Conservation (phyloP, 2,888 invertebrate species). For the Drosophila fungiperda region DNA sequence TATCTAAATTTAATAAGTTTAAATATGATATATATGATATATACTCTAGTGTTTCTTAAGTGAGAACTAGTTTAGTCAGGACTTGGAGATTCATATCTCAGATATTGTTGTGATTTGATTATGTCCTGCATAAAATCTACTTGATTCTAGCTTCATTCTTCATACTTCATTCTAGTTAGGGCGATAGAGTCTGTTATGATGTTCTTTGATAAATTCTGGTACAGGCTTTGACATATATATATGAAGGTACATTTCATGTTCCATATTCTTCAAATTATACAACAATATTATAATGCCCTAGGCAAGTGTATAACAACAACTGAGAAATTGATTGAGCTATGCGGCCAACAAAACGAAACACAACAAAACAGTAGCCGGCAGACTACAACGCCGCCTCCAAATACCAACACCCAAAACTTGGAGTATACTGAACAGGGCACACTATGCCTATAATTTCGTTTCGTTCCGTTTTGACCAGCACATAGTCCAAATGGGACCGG, state of each 20-base stretch:
- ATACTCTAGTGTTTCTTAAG: not conserved
- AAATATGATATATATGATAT: no score
- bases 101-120: not conserved
- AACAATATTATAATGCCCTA: not conserved
- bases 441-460: constrained; percentile 65
- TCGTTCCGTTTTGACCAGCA: constrained; percentile 58
- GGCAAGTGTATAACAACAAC: constrained; percentile 18
- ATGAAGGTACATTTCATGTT: not conserved
- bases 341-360: constrained; percentile 35
- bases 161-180: not conserved
- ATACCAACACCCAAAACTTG: constrained; percentile 13
- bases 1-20: not conserved
- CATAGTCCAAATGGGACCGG: constrained; percentile 26
- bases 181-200: not conserved
- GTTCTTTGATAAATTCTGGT: not conserved
- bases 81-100: not conserved
- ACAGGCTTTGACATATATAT: not conserved
- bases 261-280: not conserved
- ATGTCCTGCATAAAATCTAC: not conserved
- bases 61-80: not conserved
- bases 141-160: no score
- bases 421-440: constrained; percentile 2
- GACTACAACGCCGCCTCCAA: constrained; percentile 19
- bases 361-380: constrained; percentile 12
- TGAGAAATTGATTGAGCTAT: constrained; percentile 71